phyloP scores from a whole-genome alignment of 1,140 invertebrate species.

The Mizuhopecten yessoensis region DNA sequence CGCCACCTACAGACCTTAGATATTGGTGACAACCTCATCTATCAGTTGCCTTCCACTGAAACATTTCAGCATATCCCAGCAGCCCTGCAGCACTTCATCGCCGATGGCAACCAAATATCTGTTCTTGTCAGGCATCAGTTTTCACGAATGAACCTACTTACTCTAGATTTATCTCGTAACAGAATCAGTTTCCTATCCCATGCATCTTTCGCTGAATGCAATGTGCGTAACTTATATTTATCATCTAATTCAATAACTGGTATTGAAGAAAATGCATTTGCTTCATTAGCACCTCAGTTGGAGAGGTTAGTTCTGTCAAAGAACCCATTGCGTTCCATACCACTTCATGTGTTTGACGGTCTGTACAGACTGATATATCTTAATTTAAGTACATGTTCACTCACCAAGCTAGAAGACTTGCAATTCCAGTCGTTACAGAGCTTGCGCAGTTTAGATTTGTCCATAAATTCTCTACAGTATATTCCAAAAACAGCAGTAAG shows the following conservation, averaged over 20 bases:
- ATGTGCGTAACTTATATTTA: conserved; percentile 66
- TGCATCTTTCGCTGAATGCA: conserved; percentile 61
- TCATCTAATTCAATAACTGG: conserved; percentile 70
- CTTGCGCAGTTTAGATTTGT: conserved; percentile 69
- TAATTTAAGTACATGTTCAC: conserved; percentile 71
- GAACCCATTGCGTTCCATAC: conserved; percentile 69
- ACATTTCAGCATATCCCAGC: conserved; percentile 52
- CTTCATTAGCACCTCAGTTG: conserved; percentile 62
- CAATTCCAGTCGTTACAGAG: conserved; percentile 60
- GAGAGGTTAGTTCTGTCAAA: conserved; percentile 66
- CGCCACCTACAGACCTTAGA: conserved; percentile 64
- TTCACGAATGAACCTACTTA: conserved; percentile 63
- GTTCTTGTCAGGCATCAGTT: conserved; percentile 65
- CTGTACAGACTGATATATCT: conserved; percentile 67
- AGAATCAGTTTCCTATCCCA: conserved; percentile 64
- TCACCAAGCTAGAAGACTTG: conserved; percentile 59
- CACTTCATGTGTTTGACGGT: conserved; percentile 59
- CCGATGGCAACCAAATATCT: conserved; percentile 69
- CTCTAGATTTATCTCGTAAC: conserved; percentile 70
- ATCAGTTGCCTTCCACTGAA: conserved; percentile 54
- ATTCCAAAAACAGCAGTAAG: conserved; percentile 63
- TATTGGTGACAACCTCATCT: conserved; percentile 69
- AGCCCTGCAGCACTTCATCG: conserved; percentile 59
- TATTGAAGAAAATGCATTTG: conserved; percentile 58
- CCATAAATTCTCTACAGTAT: conserved; percentile 69